phyloP scores from a whole-genome alignment of 2,797 vertebrate species.

The Tenualosa ilisha region DNA sequence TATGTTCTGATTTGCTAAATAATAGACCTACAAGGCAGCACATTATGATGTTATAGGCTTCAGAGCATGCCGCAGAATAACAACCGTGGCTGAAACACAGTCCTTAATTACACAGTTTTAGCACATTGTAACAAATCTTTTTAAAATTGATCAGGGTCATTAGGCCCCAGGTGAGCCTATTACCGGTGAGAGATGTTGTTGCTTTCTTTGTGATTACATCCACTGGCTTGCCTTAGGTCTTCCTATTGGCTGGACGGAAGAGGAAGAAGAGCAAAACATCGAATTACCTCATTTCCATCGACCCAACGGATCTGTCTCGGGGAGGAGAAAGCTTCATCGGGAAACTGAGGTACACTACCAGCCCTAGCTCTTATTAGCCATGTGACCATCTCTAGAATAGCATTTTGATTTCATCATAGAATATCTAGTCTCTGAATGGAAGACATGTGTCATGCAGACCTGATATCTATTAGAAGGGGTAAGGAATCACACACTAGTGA shows the following conservation, averaged over 20 bases:
- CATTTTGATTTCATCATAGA: not conserved
- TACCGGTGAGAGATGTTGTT: not conserved
- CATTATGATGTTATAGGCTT: not conserved
- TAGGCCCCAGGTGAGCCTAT: not conserved
- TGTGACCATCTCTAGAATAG: not conserved
- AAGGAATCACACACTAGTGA: not conserved
- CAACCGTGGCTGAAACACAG: not conserved
- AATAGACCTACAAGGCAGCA: not conserved
- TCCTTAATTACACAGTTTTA: not conserved
- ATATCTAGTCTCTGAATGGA: not conserved
- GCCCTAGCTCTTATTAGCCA: not conserved
- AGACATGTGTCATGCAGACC: not conserved
- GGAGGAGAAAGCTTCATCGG: slow-evolving; percentile 98
- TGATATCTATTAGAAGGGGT: not conserved
- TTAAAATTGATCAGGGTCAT: not conserved
- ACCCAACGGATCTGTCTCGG: slow-evolving; percentile 95
- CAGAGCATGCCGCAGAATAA: not conserved
- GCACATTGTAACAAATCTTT: not conserved
- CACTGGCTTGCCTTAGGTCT: slow-evolving; percentile 76
- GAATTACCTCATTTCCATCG: slow-evolving; percentile 99
- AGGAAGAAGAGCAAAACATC: slow-evolving; percentile 99
- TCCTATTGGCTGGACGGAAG: slow-evolving; percentile 95
- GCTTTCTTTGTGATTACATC: slow-evolving; percentile 33
- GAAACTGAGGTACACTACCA: slow-evolving; percentile 85
- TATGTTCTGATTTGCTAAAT: not conserved